Conservation (phyloP, 2,113 vertebrate species). For the Corynorhinus townsendii region DNA sequence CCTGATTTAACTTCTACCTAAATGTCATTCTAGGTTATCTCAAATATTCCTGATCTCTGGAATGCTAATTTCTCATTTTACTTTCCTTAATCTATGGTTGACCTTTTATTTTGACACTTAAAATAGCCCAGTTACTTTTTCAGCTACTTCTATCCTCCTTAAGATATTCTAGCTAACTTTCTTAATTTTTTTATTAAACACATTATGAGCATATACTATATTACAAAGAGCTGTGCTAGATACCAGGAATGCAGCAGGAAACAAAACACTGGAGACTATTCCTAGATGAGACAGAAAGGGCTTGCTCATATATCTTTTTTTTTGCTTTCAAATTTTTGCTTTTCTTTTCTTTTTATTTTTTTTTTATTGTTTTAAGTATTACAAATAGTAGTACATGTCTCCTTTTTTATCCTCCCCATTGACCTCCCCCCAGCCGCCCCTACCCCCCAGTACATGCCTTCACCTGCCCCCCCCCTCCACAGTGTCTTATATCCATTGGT, state of each 20-base stretch:
- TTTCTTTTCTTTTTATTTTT: too few relatives aligned
- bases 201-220: not conserved
- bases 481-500: too few relatives aligned
- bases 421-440: too few relatives aligned
- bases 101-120: not conserved
- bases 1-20: not conserved
- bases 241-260: not conserved
- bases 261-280: not conserved
- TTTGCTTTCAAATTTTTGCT: too few relatives aligned
- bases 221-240: not conserved
- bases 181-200: not conserved
- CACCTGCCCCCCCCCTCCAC: too few relatives aligned
- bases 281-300: not conserved
- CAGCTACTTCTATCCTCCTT: not conserved
- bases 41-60: not conserved
- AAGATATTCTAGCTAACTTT: not conserved
- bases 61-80: not conserved
- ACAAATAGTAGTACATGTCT: too few relatives aligned
- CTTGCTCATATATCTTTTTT: not conserved
- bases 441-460: too few relatives aligned
- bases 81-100: not conserved
- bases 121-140: not conserved
- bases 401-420: too few relatives aligned
- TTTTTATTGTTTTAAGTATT: too few relatives aligned
- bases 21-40: not conserved